Evolutionary conservation across 37 sponge, comb jelly and placozoan genomes (phyloP).

Genomic region (Tethya wilhelma): DNA sequence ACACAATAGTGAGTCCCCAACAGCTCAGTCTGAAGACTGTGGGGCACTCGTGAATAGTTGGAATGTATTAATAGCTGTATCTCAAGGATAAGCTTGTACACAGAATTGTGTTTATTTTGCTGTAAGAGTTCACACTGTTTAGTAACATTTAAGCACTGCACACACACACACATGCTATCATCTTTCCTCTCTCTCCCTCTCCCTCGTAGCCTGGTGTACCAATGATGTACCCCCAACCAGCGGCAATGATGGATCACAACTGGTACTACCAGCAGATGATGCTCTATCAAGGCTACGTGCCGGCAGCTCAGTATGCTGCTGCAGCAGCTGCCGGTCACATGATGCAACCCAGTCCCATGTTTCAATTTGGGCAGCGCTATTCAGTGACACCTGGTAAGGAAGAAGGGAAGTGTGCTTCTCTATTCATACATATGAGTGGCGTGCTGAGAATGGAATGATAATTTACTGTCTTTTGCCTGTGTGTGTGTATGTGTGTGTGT

Average conservation of each 20-base stretch:
- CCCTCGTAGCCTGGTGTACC: slow-evolving; percentile 23
- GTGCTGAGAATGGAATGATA: not conserved
- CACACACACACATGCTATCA: too few relatives aligned
- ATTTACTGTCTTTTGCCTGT: too few relatives aligned
- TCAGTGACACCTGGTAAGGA: slow-evolving; percentile 17
- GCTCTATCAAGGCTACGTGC: slow-evolving; percentile 38
- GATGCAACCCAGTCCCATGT: slow-evolving; percentile 24
- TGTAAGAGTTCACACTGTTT: too few relatives aligned
- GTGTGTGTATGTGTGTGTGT: not conserved
- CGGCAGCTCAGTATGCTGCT: slow-evolving; percentile 6
- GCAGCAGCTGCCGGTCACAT: slow-evolving; percentile 3
- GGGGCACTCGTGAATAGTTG: too few relatives aligned
- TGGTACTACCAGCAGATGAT: slow-evolving; percentile 65
- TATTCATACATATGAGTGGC: not conserved
- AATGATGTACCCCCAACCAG: slow-evolving; percentile 41
- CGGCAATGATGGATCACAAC: slow-evolving; percentile 35
- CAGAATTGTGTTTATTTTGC: too few relatives aligned
- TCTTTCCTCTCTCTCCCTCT: slow-evolving; percentile 5
- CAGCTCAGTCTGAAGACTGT: too few relatives aligned
- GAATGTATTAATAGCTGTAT: too few relatives aligned
- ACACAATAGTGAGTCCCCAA: too few relatives aligned
- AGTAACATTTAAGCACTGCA: too few relatives aligned
- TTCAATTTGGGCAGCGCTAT: slow-evolving; percentile 21
- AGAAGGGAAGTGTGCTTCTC: not conserved
- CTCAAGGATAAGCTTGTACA: too few relatives aligned